phyloP scores from a whole-genome alignment of 2,113 vertebrate species.

The Tapirus terrestris region DNA sequence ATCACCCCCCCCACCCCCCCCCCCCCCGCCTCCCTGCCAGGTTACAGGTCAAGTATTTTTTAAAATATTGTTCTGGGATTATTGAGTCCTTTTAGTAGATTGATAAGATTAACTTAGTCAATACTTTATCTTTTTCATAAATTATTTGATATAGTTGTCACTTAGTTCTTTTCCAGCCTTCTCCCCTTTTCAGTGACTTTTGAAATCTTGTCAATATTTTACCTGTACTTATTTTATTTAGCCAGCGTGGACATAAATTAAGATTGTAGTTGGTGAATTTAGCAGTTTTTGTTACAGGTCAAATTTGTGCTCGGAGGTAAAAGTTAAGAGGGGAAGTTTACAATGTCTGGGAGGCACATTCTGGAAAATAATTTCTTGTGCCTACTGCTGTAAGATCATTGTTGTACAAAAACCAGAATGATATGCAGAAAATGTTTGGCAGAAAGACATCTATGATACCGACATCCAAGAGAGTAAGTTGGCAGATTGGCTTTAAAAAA shows the following conservation, averaged over 20 bases:
- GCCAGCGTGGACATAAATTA: not conserved
- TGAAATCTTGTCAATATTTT: not conserved
- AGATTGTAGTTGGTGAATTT: not conserved
- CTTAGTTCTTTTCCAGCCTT: not conserved
- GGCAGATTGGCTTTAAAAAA: conserved; percentile 20
- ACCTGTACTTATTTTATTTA: not conserved
- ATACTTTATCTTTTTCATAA: not conserved
- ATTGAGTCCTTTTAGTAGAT: not conserved
- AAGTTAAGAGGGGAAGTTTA: not conserved
- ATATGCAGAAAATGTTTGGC: not conserved
- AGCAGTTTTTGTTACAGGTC: not conserved
- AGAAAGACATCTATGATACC: not conserved
- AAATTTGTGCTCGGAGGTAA: not conserved
- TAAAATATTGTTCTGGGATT: not conserved
- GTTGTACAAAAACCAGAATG: not conserved
- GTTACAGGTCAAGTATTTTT: not conserved
- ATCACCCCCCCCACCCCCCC: not conserved
- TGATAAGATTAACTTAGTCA: not conserved
- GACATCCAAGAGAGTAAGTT: not conserved
- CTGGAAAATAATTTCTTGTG: not conserved
- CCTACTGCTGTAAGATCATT: not conserved
- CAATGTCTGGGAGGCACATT: not conserved
- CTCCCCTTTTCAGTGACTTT: not conserved
- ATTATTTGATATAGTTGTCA: not conserved
- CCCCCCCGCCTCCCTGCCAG: accelerated